Evolutionary conservation across 1,140 invertebrate species (phyloP), one percentile per base, ranked within the genome.

Genomic region (Drosophila melanica): DNA sequence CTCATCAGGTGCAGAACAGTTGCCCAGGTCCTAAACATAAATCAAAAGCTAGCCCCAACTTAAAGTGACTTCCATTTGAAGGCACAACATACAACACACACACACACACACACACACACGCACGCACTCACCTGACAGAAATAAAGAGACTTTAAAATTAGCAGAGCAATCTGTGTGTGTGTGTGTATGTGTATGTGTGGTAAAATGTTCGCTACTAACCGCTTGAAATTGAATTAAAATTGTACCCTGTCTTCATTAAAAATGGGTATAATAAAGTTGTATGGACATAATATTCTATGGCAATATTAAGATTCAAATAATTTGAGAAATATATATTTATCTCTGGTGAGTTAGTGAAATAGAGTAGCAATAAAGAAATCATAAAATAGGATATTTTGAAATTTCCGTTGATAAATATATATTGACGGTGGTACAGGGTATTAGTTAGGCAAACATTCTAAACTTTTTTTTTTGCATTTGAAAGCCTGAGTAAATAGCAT

Each of bases 1-100:
- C 79, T 89, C 84, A 87, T 81, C 81, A 78, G 73, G 66, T 79
- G 77, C 64, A 39, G 69, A 50, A 45, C 39, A 77, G 68, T 53
- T 41, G 64, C 37, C 30, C 65, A 48, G 47, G 39, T 48, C 41
- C 51, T 50, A 45, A 44, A 39, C 65, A 87, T 86, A 86, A 86
- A 86, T 86, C 82, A 86, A 82, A 78, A 64, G 74, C 45, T 70
- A 47, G 23, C 41, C 65, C 42, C 33, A 54, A 67, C 65, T 62
- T 59, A 18, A 62, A 60, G 23, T 68, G 54, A 63, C 20, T 48
- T 48, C 48, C 53, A 60, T 51, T 67, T 30, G 27, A 20, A 41
- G 30, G 48, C 44, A 20, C 18, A 27, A 18, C 11, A 12, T 44
- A 42, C 20, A 50, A 10, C 11, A 14, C 12, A 37, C 35, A 51